Conservation (phyloP, 2,797 vertebrate species). For the Cyclura pinguis region DNA sequence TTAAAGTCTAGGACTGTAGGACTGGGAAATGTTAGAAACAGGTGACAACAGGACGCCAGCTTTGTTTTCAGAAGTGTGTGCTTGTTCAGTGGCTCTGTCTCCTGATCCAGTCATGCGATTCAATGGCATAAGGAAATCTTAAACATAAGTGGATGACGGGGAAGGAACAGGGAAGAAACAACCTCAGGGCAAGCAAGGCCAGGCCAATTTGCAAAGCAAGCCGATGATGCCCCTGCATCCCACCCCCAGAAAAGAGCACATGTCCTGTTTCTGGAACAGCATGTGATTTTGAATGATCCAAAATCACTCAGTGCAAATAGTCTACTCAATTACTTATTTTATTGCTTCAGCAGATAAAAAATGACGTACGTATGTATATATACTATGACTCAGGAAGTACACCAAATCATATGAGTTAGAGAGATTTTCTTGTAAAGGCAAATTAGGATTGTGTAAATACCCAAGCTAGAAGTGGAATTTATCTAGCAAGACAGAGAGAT, state of each 20-base stretch:
- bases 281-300: conserved; percentile 11
- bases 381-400: neutral
- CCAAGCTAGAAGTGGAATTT: too few species aligned
- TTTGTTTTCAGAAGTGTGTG: neutral
- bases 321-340: conserved; percentile 7
- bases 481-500: too few species aligned
- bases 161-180: neutral
- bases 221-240: neutral
- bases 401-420: neutral
- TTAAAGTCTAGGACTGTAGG: neutral
- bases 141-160: neutral
- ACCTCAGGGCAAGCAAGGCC: neutral
- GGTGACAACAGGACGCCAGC: neutral
- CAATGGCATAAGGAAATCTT: neutral
- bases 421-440: neutral
- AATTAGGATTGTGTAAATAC: neutral
- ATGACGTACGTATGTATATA: neutral
- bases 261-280: neutral
- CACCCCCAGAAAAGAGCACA: neutral
- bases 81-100: neutral
- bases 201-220: neutral
- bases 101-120: neutral
- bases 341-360: neutral
- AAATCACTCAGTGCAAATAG: neutral
- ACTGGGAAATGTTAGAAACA: neutral